phyloP scores from a whole-genome alignment of 2,797 vertebrate species.

The Tamandua tetradactyla region DNA sequence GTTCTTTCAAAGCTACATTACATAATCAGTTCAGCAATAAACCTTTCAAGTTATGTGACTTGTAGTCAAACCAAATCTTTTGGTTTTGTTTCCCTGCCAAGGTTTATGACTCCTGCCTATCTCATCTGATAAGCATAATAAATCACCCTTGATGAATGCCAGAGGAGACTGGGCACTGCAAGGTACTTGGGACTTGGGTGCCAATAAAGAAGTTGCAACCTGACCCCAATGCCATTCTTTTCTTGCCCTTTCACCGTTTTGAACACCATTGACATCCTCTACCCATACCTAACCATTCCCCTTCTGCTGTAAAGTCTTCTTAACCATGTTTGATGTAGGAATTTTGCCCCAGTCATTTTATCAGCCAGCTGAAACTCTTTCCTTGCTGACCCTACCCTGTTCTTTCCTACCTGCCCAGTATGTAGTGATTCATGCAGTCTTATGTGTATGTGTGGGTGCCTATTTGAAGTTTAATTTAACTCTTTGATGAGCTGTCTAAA shows the following conservation, averaged over 20 bases:
- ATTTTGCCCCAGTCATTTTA: not conserved
- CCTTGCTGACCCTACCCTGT: not conserved
- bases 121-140: constrained; percentile 70
- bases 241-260: not conserved
- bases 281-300: not conserved
- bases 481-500: not conserved
- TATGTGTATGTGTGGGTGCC: not conserved
- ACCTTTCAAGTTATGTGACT: constrained; percentile 76
- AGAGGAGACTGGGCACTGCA: constrained; percentile 52
- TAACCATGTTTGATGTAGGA: constrained; percentile 20
- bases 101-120: constrained; percentile 76
- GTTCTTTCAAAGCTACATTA: constrained; percentile 74
- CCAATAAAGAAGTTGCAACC: not conserved
- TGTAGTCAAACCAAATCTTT: constrained; percentile 79
- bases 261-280: constrained; percentile 10
- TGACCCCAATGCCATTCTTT: constrained; percentile 8
- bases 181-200: constrained; percentile 41
- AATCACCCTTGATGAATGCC: constrained; percentile 69
- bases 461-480: constrained; percentile 29
- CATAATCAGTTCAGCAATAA: constrained; percentile 78
- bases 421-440: not conserved
- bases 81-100: constrained; percentile 73
- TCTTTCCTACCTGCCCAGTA: not conserved
- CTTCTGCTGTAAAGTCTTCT: not conserved
- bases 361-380: constrained; percentile 21